A percentile compares a stretch with the other conserved stretches of the same genome.
Conservation (phyloP, 2,797 vertebrate genomes). For the Leuciscus waleckii region DNA sequence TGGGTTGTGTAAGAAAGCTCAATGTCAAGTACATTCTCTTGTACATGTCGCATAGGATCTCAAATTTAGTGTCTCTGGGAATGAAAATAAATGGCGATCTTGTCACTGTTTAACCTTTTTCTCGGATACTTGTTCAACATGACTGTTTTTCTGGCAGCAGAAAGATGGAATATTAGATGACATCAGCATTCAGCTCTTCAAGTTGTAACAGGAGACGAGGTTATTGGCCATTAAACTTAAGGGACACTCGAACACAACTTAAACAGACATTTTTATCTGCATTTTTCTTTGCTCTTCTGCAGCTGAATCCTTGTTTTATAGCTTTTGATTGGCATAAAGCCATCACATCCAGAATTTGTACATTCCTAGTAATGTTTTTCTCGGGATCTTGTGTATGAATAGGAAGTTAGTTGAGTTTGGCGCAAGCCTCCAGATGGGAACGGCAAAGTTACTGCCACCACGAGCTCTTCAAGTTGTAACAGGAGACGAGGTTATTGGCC, state of each 20-base stretch:
- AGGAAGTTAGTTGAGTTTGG: conserved; percentile 27
- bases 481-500: conserved; percentile 1
- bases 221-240: conserved; percentile 7
- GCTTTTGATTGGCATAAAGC: not conserved
- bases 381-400: not conserved
- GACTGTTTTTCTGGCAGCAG: conserved; percentile 10
- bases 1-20: conserved; percentile 27
- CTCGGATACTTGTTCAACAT: conserved; percentile 1
- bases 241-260: conserved; percentile 10
- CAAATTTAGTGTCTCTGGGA: conserved; percentile 31
- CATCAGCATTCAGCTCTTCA: conserved; percentile 23
- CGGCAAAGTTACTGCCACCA: not conserved
- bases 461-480: too few species aligned
- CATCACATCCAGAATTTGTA: not conserved
- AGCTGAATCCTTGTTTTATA: not conserved
- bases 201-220: conserved; percentile 7
- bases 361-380: not conserved
- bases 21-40: conserved; percentile 9
- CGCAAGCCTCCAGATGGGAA: not conserved
- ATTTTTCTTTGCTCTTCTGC: not conserved
- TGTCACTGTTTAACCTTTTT: conserved; percentile 5
- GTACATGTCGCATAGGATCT: conserved; percentile 23
- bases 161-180: conserved; percentile 30
- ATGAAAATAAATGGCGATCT: not conserved
- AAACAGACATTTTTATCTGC: conserved; percentile 10